Evolutionary conservation across 2,113 vertebrate genomes (phyloP), one percentile per base, ranked within the genome.

Genomic region (Aleadryas rufinucha): DNA sequence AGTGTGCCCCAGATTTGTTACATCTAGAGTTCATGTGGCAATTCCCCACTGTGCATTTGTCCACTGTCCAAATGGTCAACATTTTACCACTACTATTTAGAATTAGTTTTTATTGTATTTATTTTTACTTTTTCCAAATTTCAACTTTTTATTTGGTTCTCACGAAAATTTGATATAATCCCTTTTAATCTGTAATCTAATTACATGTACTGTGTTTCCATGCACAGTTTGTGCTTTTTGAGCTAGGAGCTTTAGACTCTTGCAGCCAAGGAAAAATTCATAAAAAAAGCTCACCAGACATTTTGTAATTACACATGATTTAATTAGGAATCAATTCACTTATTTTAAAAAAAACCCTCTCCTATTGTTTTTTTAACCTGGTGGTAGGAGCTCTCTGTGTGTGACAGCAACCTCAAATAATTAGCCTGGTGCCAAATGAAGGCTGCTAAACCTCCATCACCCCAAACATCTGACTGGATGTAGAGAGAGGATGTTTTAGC

Each of bases 251-350:
- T 82, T 90, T 87, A 75, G 63, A 52, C 8, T 66, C n/a, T 39
- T 35, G 50, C 45, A 93, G 68, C 68, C 81, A 88, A 86, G 37
- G 71, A 91, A 27, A 95, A 92, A 84, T 88, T 93, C 13, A 76
- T 65, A 45, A 88, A 84, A 59, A 93, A 91, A 86, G 35, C 24
- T 84, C 64, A 84, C 39, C 35, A 83, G 65, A 13, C 41, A 6
- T 95, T 89, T 93, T 93, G 41, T 74, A 94, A 93, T 93, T 95
- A 45, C 64, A 91, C 47, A 85, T 81, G 57, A 89, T 91, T 95
- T 88, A 96, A 96, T 90, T 89, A 95, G 31, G 47, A 93, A 90
- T 96, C 88, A 94, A 95, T 91, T 95, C 33, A 81, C 28, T 76
- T 86, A 84, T n/a, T 92, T 68, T 83, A 94, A 95, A 91, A 79